These are phyloP conservation scores for Morinoia aosen DNA, from an alignment of 2,888 invertebrate genomes.

Conservation along the genomic window DNA sequence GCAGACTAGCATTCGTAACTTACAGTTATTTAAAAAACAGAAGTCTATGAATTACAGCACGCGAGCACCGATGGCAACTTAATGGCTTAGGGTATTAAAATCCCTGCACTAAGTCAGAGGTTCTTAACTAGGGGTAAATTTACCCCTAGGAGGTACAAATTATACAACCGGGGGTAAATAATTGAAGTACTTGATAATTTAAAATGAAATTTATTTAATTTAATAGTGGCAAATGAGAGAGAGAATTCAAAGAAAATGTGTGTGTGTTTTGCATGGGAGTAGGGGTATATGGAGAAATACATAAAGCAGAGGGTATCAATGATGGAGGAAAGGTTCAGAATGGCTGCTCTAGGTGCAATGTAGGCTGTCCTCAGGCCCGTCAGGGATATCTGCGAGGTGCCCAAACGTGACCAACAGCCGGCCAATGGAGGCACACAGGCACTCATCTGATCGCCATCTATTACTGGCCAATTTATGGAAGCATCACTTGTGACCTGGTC, in stretches of 20 bases:
- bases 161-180: too few species aligned
- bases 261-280: too few species aligned
- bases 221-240: too few species aligned
- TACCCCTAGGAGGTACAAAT: too few species aligned
- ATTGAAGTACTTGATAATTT: too few species aligned
- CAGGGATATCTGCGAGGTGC: neutral
- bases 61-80: neutral
- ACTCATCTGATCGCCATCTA: neutral
- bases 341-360: neutral
- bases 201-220: too few species aligned
- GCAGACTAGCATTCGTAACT: neutral
- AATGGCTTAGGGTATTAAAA: neutral
- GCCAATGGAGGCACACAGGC: neutral
- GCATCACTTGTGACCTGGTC: slow-evolving; percentile 50
- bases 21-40: neutral
- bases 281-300: too few species aligned
- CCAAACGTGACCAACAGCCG: neutral
- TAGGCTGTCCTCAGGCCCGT: neutral
- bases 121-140: too few species aligned
- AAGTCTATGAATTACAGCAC: neutral
- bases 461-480: slow-evolving; percentile 19
- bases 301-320: too few species aligned
- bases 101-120: too few species aligned
- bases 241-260: too few species aligned
- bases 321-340: too few species aligned